Evolutionary conservation across 2,888 invertebrate species (phyloP).

Genomic region (Cartodere bifasciata): DNA sequence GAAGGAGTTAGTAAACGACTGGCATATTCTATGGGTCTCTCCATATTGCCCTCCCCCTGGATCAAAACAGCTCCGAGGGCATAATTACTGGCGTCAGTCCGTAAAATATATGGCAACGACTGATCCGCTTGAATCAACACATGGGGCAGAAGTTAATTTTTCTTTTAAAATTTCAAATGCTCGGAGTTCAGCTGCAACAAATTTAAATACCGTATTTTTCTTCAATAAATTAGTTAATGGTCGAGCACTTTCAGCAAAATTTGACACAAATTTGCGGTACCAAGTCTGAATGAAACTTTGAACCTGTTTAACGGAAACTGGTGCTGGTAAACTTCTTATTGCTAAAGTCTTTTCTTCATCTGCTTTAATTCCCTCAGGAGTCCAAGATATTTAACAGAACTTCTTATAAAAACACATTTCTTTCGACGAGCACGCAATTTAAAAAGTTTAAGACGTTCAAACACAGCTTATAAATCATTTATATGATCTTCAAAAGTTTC

Average conservation of each 20-base stretch:
- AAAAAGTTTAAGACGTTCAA: constrained; percentile 8
- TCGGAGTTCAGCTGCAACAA: constrained; percentile 10
- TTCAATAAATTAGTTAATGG: constrained; percentile 14
- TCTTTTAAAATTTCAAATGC: no score
- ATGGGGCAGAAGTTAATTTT: no score
- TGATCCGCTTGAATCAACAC: no score
- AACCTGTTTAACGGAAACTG: constrained; percentile 15
- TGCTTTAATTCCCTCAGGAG: constrained; percentile 12
- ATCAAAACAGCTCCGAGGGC: no score
- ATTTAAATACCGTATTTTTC: constrained; percentile 11
- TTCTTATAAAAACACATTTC: constrained; percentile 11
- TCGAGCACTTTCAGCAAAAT: constrained; percentile 12
- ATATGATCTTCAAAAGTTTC: constrained; percentile 10
- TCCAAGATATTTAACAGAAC: constrained; percentile 10
- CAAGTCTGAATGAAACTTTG: constrained; percentile 17
- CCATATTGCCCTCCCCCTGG: no score
- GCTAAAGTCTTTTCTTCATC: constrained; percentile 17
- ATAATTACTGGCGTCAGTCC: no score
- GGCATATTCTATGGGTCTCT: no score
- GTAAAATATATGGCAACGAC: no score
- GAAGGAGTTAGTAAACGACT: no score
- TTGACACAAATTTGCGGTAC: constrained; percentile 14
- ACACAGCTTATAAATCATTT: constrained; percentile 7
- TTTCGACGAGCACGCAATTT: constrained; percentile 11
- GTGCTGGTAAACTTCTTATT: constrained; percentile 11